Evolutionary conservation across 2,888 invertebrate species (phyloP).

Genomic region (Caenorhabditis doughertyi): DNA sequence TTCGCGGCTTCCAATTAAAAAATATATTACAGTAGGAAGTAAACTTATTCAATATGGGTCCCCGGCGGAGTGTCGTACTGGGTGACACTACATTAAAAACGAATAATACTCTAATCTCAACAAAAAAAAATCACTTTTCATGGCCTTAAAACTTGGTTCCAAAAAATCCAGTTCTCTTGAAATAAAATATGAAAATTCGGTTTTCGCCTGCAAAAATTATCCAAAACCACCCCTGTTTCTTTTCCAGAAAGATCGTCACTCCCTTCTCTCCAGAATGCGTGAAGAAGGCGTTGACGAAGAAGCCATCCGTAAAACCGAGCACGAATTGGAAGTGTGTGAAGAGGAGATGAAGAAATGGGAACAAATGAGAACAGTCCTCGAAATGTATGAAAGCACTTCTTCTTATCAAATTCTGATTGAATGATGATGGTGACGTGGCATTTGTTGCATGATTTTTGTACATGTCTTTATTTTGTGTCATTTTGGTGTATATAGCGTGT

Average conservation of each 20-base stretch:
- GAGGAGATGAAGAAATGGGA: conserved; percentile 88
- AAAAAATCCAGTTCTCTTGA: no score
- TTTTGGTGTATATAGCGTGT: not conserved
- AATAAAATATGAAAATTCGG: no score
- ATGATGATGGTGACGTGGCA: not conserved
- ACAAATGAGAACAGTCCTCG: conserved; percentile 97
- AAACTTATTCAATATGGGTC: no score
- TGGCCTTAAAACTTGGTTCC: no score
- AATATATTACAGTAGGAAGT: no score
- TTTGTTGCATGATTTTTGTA: not conserved
- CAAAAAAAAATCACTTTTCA: no score
- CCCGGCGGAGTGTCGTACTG: no score
- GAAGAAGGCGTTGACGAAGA: conserved; percentile 4
- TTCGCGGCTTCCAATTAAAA: no score
- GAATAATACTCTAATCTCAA: no score
- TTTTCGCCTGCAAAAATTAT: no score
- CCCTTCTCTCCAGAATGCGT: conserved; percentile 61
- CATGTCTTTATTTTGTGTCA: no score
- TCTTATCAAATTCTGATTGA: not conserved
- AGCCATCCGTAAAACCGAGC: conserved; percentile 64
- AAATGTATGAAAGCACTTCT: conserved; percentile 91
- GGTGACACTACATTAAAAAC: no score
- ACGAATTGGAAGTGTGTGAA: conserved; percentile 87
- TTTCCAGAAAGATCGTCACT: conserved; percentile 67
- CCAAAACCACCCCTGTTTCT: not conserved